Evolutionary conservation across 2,797 vertebrate species (phyloP).

Genomic region (Lacerta bilineata): DNA sequence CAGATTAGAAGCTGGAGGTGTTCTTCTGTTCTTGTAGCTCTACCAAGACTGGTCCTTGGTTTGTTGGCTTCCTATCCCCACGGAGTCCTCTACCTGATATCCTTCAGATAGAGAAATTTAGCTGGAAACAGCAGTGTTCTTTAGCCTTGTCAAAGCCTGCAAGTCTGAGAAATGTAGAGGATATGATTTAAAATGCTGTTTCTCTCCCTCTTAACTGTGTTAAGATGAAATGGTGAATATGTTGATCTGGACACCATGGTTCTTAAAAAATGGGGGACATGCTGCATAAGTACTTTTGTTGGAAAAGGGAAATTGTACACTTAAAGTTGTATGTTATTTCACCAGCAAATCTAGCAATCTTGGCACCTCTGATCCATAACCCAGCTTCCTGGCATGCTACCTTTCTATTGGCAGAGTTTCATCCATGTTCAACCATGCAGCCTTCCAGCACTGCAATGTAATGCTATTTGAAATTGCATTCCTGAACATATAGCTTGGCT

Average conservation of each 20-base stretch:
- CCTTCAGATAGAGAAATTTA: neutral
- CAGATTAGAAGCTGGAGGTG: neutral
- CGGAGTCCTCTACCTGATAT: too few species aligned
- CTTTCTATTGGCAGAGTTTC: neutral
- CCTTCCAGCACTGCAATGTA: neutral
- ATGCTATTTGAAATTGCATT: neutral
- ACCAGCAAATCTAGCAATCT: neutral
- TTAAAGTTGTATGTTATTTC: neutral
- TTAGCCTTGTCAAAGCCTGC: neutral
- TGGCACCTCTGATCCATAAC: neutral
- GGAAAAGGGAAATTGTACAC: neutral
- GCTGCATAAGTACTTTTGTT: neutral
- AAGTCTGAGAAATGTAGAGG: neutral
- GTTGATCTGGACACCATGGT: neutral
- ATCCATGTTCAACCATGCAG: neutral
- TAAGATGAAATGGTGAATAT: neutral
- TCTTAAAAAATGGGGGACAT: neutral
- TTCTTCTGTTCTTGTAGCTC: neutral
- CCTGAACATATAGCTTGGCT: neutral
- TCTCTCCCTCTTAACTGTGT: too few species aligned
- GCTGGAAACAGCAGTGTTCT: neutral
- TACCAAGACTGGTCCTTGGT: neutral
- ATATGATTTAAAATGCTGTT: slow-evolving; percentile 1
- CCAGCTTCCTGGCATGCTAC: neutral
- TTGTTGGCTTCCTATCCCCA: neutral